Evolutionary conservation across 2,797 vertebrate genomes (phyloP), one percentile per base, ranked within the genome.

Genomic region (Semotilus atromaculatus): DNA sequence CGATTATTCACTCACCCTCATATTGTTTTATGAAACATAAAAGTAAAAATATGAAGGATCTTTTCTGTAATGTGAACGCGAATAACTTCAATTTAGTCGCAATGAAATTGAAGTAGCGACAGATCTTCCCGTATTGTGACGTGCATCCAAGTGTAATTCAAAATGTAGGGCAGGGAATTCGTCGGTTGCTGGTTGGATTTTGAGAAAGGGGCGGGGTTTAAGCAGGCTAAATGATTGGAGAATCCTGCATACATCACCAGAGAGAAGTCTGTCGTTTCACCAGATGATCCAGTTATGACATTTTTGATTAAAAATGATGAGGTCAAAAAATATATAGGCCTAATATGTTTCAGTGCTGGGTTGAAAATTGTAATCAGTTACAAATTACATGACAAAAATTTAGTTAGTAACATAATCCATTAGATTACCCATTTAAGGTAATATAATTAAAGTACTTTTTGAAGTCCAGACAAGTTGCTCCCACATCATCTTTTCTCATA

Each of bases 401-500:
- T 5, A 5, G 45, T 48, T 48, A 45, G 45, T 45, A 16, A 18
- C 14, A 14, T 48, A 18, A 48, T 48, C 45, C 45, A 48, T 18
- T 48, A 48, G 14, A 48, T 48, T 48, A 5, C 16, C 45, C 45
- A 48, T 48, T 48, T 48, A 18, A 48, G 5, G 16, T 18, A 18
- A 48, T 48, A 48, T 48, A 48, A 16, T 16, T 16, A 48, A 48
- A 48, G 14, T 16, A 16, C 45, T 48, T 48, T 16, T 16, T 45
- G 45, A 45, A 45, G 53, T 73, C 36, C 55, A 74, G 7, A 19
- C 16, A 6, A 31, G 11, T 7, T 58, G n/a, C 8, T 31, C 5
- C 71, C 3, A 7, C 29, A 48, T 72, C 86, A 10, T 74, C 75
- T 79, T 36, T 31, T 21, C 72, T 77, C 10, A 19, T 62, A n/a